Conservation (phyloP, 2,113 vertebrate species). For the Mesembrinibis cayennensis region DNA sequence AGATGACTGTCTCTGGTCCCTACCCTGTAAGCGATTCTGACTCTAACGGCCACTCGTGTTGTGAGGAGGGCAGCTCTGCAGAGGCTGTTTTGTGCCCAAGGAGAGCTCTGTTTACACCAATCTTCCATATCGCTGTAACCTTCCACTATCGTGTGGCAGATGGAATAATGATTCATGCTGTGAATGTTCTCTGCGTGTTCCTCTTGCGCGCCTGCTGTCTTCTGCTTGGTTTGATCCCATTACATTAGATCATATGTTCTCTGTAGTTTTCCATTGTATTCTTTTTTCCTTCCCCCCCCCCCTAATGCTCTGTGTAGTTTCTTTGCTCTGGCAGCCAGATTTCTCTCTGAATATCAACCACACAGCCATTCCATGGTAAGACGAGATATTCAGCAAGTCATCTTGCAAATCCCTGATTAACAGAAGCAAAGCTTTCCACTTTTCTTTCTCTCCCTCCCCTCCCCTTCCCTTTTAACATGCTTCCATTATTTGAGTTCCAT, state of each 20-base stretch:
- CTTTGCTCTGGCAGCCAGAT: conserved; percentile 59
- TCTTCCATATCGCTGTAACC: conserved; percentile 50
- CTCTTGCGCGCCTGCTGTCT: conserved; percentile 58
- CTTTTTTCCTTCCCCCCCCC: neutral
- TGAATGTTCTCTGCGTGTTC: conserved; percentile 67
- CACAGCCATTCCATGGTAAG: conserved; percentile 52
- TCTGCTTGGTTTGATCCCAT: conserved; percentile 63
- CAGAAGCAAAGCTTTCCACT: conserved; percentile 53
- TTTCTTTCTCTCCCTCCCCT: neutral
- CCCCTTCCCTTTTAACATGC: conserved; percentile 50
- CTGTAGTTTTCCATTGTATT: conserved; percentile 66
- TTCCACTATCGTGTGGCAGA: conserved; percentile 62
- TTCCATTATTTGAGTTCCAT: conserved; percentile 64
- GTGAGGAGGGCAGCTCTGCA: conserved; percentile 35
- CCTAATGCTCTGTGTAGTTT: conserved; percentile 37
- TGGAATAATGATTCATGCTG: conserved; percentile 66
- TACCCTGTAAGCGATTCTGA: neutral
- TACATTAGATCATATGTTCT: conserved; percentile 61
- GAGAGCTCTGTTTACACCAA: conserved; percentile 46
- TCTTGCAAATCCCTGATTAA: conserved; percentile 45
- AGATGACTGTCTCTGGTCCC: conserved; percentile 11
- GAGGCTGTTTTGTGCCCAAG: conserved; percentile 35
- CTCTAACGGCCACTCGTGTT: neutral
- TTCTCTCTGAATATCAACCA: conserved; percentile 59
- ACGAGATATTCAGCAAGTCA: conserved; percentile 61